Evolutionary conservation across 2,113 vertebrate species (phyloP), one percentile per base, ranked within the genome.

Genomic region (Malurus cyaneus): DNA sequence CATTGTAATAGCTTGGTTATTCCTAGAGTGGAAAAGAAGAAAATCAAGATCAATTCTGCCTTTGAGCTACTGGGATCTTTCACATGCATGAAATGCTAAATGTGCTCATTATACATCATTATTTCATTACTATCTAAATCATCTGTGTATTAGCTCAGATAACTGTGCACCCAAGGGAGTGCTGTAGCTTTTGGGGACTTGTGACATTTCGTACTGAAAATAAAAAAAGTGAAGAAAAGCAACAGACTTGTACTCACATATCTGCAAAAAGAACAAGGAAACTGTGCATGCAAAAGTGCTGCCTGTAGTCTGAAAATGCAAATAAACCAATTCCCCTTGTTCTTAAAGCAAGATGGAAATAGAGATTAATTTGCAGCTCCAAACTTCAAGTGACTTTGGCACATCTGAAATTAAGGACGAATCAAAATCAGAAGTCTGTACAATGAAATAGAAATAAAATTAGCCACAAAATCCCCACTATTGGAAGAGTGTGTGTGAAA

Each of bases 111-210:
- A 97, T 95, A 73, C 80, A 88, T 91, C 93, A 96, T 96, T 97
- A 96, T 97, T 97, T 96, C 93, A 94, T 97, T 93, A 95, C 74
- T 94, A 96, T 89, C 93, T 93, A 95, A 96, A 94, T 87, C 61
- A 96, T 88, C 91, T 85, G 83, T 94, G 46, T 95, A 95, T 96
- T 96, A 98, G 84, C 92, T 96, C 57, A 94, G 81, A 96, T 96
- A 96, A 95, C 89, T 72, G 32, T 78, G 83, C 50, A 88, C 93
- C 92, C 93, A 89, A 96, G 95, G 95, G 95, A 97, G 60, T 54
- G 64, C 81, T 83, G 47, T 42, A 85, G 83, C 87, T 97, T 96
- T 91, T 80, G 93, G 91, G 92, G 86, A 84, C 67, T 96, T 89
- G 11, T 7, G 26, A 89, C 91, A 88, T 85, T 94, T 93, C 6